Evolutionary conservation across 2,797 vertebrate species (phyloP), one percentile per base, ranked within the genome.

Genomic region (Mormyrops boulengeri): DNA sequence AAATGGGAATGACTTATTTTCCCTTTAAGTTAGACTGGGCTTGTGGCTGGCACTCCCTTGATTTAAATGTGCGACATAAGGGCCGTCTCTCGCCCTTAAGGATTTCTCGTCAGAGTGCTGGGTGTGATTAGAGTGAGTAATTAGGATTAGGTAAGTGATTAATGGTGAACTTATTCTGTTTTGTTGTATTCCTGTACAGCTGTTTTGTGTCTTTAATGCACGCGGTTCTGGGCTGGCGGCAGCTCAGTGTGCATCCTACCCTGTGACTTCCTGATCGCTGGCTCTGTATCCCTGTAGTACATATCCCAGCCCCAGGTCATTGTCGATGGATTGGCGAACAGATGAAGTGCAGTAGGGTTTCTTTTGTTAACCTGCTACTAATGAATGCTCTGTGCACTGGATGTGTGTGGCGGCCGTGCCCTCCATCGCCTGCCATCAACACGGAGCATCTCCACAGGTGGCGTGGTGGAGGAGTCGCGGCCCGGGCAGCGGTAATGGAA

Each of bases 61-160:
- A 87, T 87, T 60, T 87, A 60, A 87, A 60, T 55, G 87, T 62
- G 14, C 4, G 38, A 6, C 17, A 66, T 30, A n/a, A 30, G 47
- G 88, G 66, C 22, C 41, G 66, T 47, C 55, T 34, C 60, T 26
- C 12, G 1, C 86, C 62, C 88, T 88, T 89, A 86, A 91, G 34
- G 38, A 41, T 77, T 41, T 77, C 26, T 19, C 14, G 17, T 88
- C 44, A 60, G 62, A 26, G 73, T 41, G 22, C 55, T 5, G n/a
- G 88, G n/a, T 19, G 22, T 26, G 30, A 69, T 84, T 47, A 88
- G 47, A 38, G 73, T 80, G 73, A 47, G 41, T 80, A 80, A 73
- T 73, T 73, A 73, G 30, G 84, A 52, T 49, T 22, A 50, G 84
- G 84, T 85, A n/a, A 52, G 49, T 85, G 9, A 26, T 49, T 22